Percentiles rank a stretch among this genome's conserved stretches.
Conservation (phyloP, 2,797 vertebrate species). For the Onychomys leucogaster region DNA sequence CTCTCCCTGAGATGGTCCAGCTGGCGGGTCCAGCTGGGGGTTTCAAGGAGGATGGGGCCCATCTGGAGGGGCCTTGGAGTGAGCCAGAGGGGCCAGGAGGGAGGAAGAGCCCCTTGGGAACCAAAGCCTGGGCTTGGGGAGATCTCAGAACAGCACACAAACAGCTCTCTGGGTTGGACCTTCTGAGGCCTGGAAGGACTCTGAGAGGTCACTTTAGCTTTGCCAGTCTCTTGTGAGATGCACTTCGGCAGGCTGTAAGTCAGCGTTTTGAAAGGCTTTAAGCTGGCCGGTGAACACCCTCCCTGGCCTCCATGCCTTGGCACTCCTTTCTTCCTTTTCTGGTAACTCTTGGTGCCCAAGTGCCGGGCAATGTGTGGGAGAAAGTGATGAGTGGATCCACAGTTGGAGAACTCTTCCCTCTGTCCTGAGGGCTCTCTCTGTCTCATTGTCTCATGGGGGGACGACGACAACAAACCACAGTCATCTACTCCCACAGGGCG, state of each 20-base stretch:
- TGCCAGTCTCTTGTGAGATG: neutral
- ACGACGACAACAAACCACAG: neutral
- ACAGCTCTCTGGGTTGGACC: neutral
- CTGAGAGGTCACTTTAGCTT: neutral
- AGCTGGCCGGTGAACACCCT: neutral
- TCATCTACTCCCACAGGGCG: neutral
- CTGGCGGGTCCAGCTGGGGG: slow-evolving; percentile 75
- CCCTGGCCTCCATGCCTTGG: neutral
- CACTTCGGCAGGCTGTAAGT: slow-evolving; percentile 9
- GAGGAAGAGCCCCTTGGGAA: slow-evolving; percentile 64
- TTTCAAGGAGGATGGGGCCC: slow-evolving; percentile 74
- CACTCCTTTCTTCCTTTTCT: neutral
- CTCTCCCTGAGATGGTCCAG: slow-evolving; percentile 76
- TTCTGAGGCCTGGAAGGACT: neutral
- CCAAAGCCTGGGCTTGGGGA: slow-evolving; percentile 6
- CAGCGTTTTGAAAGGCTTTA: slow-evolving; percentile 17
- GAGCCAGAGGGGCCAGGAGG: slow-evolving; percentile 55
- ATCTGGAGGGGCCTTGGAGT: slow-evolving; percentile 71
- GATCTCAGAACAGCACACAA: slow-evolving; percentile 18
- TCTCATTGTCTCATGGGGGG: neutral
- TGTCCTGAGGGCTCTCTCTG: neutral
- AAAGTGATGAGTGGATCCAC: neutral
- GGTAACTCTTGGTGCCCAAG: neutral
- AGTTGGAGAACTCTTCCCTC: neutral
- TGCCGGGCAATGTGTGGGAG: neutral